Evolutionary conservation across 2,797 vertebrate species (phyloP), one percentile per base, ranked within the genome.

Genomic region (Agapornis canus): DNA sequence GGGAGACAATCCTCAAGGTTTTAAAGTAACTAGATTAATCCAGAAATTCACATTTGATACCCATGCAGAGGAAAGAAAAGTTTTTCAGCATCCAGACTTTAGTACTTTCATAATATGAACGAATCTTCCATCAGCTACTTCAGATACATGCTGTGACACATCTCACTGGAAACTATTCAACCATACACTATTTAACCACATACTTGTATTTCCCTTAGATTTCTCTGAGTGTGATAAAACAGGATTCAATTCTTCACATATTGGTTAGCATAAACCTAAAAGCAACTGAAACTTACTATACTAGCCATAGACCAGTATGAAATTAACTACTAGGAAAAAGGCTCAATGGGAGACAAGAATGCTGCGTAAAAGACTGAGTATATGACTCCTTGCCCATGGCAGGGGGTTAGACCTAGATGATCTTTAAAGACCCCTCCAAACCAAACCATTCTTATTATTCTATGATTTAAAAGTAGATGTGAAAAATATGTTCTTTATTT

Each of bases 101-200:
- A 59, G 17, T 0, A 3, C 8, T 32, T 39, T 48, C 15, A 2
- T 43, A 52, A 16, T 1, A 31, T 2, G 5, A 49, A 49, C 8
- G 23, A 31, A 73, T 48, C 37, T 75, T 26, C 31, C 83, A 27
- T 4, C 22, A 43, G 73, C 64, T 51, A 39, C 71, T 79, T 59
- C 40, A 23, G 51, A 22, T 47, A 26, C 1, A 10, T 10, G 71
- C 51, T 56, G 65, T 39, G 39, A 63, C 16, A 40, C 5, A 5
- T 4, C 43, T 72, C 39, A 6, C 0, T 0, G 1, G 45, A 37
- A 57, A 47, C 27, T 5, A n/a, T 5, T 27, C 17, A 37, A 31
- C 4, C 13, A 42, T 2, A 69, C 4, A 5, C 9, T 3, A 29
- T 5, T 27, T 20, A 37, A 31, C 2, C 10, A 42, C 1, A 69